Percentiles rank a stretch among this genome's conserved stretches.
These are phyloP conservation scores for Sitodiplosis mosellana DNA, from an alignment of 1,140 invertebrate genomes.

Conservation along the genomic window DNA sequence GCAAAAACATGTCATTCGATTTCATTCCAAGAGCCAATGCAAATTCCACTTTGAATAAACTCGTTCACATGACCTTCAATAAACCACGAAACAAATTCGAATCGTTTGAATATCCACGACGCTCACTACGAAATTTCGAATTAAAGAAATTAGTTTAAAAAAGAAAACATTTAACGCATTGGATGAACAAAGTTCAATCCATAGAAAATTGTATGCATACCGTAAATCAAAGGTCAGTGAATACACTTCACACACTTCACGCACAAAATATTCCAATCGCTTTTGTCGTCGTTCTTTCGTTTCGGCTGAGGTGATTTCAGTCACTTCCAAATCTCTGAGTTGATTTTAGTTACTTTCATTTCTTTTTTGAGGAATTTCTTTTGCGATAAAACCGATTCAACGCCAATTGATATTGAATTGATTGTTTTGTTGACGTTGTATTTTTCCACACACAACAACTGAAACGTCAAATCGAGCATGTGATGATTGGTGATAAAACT, in stretches of 20 bases:
- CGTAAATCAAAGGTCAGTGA: conserved; percentile 79
- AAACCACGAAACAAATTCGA: conserved; percentile 63
- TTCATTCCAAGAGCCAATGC: conserved; percentile 95
- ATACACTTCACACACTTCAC: conserved; percentile 96
- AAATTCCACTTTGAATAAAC: conserved; percentile 87
- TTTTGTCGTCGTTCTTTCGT: conserved; percentile 88
- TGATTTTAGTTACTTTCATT: conserved; percentile 22
- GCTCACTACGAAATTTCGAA: conserved; percentile 38
- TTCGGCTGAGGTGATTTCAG: conserved; percentile 85
- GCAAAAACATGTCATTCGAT: conserved; percentile 88
- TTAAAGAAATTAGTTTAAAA: neutral
- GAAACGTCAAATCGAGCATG: no score
- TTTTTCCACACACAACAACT: no score
- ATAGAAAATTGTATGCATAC: conserved; percentile 14
- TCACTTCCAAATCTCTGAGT: conserved; percentile 73
- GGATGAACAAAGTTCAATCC: neutral
- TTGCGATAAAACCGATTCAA: conserved; percentile 64
- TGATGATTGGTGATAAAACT: no score
- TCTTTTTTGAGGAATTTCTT: conserved; percentile 81
- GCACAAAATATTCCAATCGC: conserved; percentile 93
- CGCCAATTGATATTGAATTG: conserved; percentile 94
- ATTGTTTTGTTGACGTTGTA: conserved; percentile 75
- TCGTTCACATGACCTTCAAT: conserved; percentile 86
- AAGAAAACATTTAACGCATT: neutral
- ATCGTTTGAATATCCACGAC: conserved; percentile 45